Conservation (phyloP, 2,888 invertebrate species). For the Atrina japonica region DNA sequence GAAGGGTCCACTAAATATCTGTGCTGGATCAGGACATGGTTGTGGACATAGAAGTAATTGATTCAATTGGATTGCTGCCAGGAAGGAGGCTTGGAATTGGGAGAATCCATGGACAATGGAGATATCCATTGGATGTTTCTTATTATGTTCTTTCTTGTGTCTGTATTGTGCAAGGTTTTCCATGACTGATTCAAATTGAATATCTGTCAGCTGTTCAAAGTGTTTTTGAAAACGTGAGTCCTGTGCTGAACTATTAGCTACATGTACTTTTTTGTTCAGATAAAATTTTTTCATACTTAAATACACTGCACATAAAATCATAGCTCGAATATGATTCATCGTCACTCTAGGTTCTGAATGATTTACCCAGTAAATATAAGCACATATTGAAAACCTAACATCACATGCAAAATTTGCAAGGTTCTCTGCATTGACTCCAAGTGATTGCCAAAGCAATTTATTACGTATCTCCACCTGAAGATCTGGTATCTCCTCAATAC, state of each 20-base stretch:
- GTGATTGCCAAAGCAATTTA: slow-evolving; percentile 21
- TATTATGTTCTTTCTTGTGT: slow-evolving; percentile 49
- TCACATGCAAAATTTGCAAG: slow-evolving; percentile 25
- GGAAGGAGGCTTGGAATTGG: slow-evolving; percentile 77
- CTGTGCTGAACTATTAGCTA: not conserved
- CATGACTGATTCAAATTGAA: too few relatives aligned
- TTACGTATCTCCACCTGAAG: slow-evolving; percentile 30
- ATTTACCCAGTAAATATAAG: slow-evolving; percentile 61
- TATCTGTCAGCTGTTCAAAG: too few relatives aligned
- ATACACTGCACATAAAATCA: slow-evolving; percentile 50
- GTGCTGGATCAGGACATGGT: slow-evolving; percentile 51
- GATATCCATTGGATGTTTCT: slow-evolving; percentile 50
- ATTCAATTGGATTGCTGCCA: slow-evolving; percentile 72
- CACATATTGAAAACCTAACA: slow-evolving; percentile 42
- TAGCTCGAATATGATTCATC: slow-evolving; percentile 51
- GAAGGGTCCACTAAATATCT: slow-evolving; percentile 72
- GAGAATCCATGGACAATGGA: slow-evolving; percentile 71
- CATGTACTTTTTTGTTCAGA: not conserved
- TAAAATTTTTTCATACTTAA: slow-evolving; percentile 27
- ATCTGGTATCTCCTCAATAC: slow-evolving; percentile 38
- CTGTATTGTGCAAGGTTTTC: slow-evolving; percentile 28
- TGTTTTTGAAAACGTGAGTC: too few relatives aligned
- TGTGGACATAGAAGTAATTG: slow-evolving; percentile 71
- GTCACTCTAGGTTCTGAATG: slow-evolving; percentile 62
- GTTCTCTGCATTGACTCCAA: slow-evolving; percentile 21